Conservation (phyloP, 2,888 invertebrate genomes). For the Ectobius pallidus region DNA sequence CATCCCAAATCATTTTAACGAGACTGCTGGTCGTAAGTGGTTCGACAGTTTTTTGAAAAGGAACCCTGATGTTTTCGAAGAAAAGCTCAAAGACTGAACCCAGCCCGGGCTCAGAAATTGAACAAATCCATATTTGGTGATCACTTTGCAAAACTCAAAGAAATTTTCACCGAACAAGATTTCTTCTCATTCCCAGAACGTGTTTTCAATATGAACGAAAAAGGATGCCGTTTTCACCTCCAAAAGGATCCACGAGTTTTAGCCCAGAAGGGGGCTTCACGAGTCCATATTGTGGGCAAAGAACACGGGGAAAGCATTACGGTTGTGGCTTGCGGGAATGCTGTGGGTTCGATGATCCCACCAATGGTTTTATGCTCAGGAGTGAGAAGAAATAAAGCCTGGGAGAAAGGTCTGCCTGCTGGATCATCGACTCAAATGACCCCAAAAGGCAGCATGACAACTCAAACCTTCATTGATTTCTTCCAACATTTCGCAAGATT, state of each 20-base stretch:
- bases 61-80: too few relatives aligned
- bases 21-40: constrained; percentile 16
- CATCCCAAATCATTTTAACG: not conserved
- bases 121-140: not conserved
- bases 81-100: constrained; percentile 11
- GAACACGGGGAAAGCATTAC: constrained; percentile 1
- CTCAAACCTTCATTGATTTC: constrained; percentile 42
- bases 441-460: constrained; percentile 45
- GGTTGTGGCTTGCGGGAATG: constrained; percentile 16
- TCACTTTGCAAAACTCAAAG: not conserved
- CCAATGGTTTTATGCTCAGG: constrained; percentile 16
- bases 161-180: too few relatives aligned
- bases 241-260: not conserved
- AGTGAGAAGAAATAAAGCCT: constrained; percentile 16
- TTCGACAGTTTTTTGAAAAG: constrained; percentile 16
- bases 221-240: not conserved
- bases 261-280: not conserved
- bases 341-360: constrained; percentile 19
- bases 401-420: constrained; percentile 40
- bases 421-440: constrained; percentile 45
- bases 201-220: too few relatives aligned
- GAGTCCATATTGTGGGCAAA: too few relatives aligned
- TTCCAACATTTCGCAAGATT: constrained; percentile 43
- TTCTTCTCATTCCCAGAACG: too few relatives aligned
- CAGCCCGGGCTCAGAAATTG: constrained; percentile 14